Evolutionary conservation across 2,113 vertebrate genomes (phyloP).

Genomic region (Alectura lathami): DNA sequence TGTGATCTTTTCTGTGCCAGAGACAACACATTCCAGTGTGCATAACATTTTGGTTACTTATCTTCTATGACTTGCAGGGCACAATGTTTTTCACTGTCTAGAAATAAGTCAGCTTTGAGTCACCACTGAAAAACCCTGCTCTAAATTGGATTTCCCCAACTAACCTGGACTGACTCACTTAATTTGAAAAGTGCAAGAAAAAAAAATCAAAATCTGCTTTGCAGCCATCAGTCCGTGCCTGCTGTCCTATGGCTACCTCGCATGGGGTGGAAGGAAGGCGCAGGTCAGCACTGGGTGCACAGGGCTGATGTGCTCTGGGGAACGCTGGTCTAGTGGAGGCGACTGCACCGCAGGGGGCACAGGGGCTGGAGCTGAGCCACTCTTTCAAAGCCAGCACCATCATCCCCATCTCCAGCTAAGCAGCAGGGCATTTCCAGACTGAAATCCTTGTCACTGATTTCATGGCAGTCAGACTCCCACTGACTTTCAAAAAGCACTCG

Average conservation of each 20-base stretch:
- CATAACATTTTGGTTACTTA: conserved; percentile 24
- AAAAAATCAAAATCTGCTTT: neutral
- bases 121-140: neutral
- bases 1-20: conserved; percentile 34
- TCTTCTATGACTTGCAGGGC: neutral
- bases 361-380: neutral
- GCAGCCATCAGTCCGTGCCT: neutral
- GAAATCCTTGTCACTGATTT: neutral
- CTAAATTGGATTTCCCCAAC: neutral
- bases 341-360: neutral
- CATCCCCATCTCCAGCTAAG: neutral
- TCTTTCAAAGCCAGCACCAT: neutral
- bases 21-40: conserved; percentile 28
- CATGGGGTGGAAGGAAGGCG: neutral
- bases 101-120: conserved; percentile 47
- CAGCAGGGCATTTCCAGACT: neutral
- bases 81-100: conserved; percentile 28
- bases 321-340: neutral
- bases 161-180: neutral
- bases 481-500: neutral
- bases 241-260: neutral
- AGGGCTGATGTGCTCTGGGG: neutral
- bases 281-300: neutral
- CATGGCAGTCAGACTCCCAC: neutral
- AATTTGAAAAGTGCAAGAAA: neutral